Percentiles rank a stretch among this genome's conserved stretches.
These are phyloP conservation scores for Stratiolaelaps scimitus DNA, from an alignment of 1,140 invertebrate genomes.

Conservation along the genomic window DNA sequence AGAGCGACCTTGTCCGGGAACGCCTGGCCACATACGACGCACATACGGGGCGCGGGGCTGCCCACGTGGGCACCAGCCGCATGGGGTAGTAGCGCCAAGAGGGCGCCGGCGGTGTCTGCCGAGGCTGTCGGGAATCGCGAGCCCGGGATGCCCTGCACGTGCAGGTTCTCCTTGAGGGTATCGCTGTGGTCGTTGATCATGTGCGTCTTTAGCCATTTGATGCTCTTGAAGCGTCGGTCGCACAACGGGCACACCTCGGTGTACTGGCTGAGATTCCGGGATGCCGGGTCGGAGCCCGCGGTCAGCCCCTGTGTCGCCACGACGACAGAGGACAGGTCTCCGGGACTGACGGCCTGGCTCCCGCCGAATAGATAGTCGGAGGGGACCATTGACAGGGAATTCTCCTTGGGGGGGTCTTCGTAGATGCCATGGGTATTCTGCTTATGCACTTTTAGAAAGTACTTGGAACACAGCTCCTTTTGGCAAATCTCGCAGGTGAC, in stretches of 20 bases:
- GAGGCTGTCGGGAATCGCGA: background rate
- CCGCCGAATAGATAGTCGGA: conserved; percentile 28
- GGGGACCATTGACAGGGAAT: conserved; percentile 29
- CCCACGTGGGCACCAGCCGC: too few species aligned
- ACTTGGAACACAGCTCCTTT: conserved; percentile 93
- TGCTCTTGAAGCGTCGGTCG: conserved; percentile 68
- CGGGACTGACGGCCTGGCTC: conserved; percentile 39
- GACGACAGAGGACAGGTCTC: conserved; percentile 37
- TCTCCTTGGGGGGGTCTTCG: conserved; percentile 47
- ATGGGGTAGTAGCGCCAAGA: conserved; percentile 7
- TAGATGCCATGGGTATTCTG: conserved; percentile 92
- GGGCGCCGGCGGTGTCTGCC: conserved; percentile 13
- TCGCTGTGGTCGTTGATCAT: conserved; percentile 70
- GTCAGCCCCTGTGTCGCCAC: conserved; percentile 41
- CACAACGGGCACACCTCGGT: conserved; percentile 73
- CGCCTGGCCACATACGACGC: conserved; percentile 44
- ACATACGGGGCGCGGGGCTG: conserved; percentile 36
- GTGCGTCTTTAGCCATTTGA: conserved; percentile 78
- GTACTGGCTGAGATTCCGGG: conserved; percentile 55
- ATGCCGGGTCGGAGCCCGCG: conserved; percentile 46
- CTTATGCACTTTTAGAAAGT: conserved; percentile 90
- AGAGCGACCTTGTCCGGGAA: conserved; percentile 45
- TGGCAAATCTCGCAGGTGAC: conserved; percentile 92
- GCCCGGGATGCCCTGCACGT: background rate
- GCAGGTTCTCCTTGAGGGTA: conserved; percentile 51